A percentile compares a stretch with the other conserved stretches of the same genome.
Conservation (phyloP, 2,797 vertebrate genomes). For the Pyrocephalus nanus region DNA sequence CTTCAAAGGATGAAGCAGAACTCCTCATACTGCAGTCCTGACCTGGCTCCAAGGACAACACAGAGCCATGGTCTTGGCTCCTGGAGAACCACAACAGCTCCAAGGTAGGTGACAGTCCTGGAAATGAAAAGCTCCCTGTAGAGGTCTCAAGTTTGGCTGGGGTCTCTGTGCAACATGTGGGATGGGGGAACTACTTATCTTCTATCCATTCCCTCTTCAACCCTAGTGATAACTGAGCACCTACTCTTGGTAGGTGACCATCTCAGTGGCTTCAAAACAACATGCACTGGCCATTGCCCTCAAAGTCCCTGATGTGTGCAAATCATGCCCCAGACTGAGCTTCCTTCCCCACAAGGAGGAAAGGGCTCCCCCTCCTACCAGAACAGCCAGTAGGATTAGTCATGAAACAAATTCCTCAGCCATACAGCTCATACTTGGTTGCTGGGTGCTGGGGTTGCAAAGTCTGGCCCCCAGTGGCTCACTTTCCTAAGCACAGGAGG, state of each 20-base stretch:
- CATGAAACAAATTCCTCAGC: not conserved
- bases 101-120: not conserved
- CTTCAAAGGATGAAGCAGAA: not conserved
- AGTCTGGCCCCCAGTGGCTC: not conserved
- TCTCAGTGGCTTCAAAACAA: not conserved
- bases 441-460: not conserved
- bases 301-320: not conserved
- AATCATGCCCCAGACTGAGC: not conserved
- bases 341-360: not conserved
- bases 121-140: not conserved
- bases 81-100: not conserved
- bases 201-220: not conserved
- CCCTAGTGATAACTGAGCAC: not conserved
- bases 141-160: not conserved
- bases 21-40: not conserved
- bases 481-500: not conserved
- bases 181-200: not conserved
- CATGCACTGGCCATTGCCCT: not conserved
- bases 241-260: not conserved
- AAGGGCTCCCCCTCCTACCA: not conserved
- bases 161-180: fast-evolving
- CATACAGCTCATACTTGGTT: not conserved
- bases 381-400: not conserved
- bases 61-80: not conserved
- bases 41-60: not conserved